These are phyloP conservation scores for Drosophila falleni DNA, from an alignment of 2,888 invertebrate species.

Conservation along the genomic window DNA sequence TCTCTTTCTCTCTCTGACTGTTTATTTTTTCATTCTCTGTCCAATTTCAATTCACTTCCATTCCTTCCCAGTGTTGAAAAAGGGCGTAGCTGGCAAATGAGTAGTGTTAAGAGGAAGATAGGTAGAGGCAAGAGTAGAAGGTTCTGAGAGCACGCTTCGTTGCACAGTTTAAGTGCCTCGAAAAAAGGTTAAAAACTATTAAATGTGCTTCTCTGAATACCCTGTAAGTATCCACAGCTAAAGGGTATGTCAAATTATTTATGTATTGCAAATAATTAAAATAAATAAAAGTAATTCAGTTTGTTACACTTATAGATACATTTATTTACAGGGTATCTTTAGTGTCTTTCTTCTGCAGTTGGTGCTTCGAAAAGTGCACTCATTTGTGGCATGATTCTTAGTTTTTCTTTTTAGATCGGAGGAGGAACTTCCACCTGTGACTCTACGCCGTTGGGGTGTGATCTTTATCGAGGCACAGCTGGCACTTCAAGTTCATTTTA, in stretches of 20 bases:
- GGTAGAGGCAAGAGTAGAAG: constrained; percentile 5
- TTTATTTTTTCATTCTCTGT: constrained; percentile 17
- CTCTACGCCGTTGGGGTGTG: constrained; percentile 60
- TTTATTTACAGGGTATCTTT: constrained; percentile 37
- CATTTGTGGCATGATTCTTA: constrained; percentile 72
- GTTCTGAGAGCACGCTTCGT: constrained; percentile 70
- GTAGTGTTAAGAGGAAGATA: constrained; percentile 25
- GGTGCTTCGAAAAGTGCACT: constrained; percentile 61
- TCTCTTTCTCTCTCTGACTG: constrained; percentile 10
- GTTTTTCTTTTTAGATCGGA: constrained; percentile 30
- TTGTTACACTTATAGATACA: neutral
- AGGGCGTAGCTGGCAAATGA: constrained; percentile 52
- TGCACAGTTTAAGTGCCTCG: constrained; percentile 72
- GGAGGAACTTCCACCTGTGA: constrained; percentile 53
- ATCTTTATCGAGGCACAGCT: constrained; percentile 73
- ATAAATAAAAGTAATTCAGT: neutral
- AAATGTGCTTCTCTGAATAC: constrained; percentile 64
- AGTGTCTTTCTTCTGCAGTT: constrained; percentile 11
- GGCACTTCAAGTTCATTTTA: constrained; percentile 65
- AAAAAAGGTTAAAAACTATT: constrained; percentile 77
- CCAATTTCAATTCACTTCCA: constrained; percentile 14
- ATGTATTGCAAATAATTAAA: neutral
- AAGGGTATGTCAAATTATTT: constrained; percentile 13
- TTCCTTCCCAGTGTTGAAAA: constrained; percentile 59
- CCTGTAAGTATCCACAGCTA: constrained; percentile 25